phyloP scores from a whole-genome alignment of 2,888 invertebrate genomes.

The Amphiduros pacificus region DNA sequence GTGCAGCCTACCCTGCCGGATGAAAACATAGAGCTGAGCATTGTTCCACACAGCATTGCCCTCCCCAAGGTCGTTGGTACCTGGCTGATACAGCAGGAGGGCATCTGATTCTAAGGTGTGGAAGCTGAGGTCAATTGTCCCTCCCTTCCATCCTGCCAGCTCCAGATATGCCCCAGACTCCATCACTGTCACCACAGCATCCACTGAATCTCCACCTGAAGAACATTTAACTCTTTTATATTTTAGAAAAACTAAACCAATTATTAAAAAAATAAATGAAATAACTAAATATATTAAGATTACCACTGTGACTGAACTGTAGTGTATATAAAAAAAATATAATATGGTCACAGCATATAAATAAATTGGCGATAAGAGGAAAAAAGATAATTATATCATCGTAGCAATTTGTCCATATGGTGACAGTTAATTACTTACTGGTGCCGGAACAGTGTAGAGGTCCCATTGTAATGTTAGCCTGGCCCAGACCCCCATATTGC shows the following conservation, averaged over 20 bases:
- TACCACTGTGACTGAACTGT: too few relatives aligned
- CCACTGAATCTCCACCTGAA: constrained; percentile 76
- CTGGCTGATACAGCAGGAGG: constrained; percentile 85
- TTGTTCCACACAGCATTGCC: neutral
- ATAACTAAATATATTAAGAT: too few relatives aligned
- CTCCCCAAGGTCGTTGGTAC: neutral
- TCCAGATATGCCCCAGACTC: constrained; percentile 90
- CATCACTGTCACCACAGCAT: constrained; percentile 90
- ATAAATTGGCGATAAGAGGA: too few relatives aligned
- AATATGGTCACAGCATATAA: too few relatives aligned
- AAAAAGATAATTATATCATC: too few relatives aligned
- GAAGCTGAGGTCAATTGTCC: constrained; percentile 90
- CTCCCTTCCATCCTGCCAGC: constrained; percentile 90
- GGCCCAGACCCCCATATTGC: constrained; percentile 73
- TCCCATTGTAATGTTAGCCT: constrained; percentile 77
- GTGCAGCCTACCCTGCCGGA: constrained; percentile 2
- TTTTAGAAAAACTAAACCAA: neutral
- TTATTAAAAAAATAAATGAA: neutral
- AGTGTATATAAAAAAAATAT: too few relatives aligned
- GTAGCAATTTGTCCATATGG: too few relatives aligned
- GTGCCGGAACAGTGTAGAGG: constrained; percentile 93
- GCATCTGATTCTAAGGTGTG: constrained; percentile 88
- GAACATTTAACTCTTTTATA: neutral
- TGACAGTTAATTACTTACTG: constrained; percentile 74
- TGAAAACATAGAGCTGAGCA: neutral